A percentile compares a stretch with the other conserved stretches of the same genome.
These are phyloP conservation scores for Brachionus sp. DNA, from an alignment of 1,140 invertebrate genomes.

Conservation along the genomic window DNA sequence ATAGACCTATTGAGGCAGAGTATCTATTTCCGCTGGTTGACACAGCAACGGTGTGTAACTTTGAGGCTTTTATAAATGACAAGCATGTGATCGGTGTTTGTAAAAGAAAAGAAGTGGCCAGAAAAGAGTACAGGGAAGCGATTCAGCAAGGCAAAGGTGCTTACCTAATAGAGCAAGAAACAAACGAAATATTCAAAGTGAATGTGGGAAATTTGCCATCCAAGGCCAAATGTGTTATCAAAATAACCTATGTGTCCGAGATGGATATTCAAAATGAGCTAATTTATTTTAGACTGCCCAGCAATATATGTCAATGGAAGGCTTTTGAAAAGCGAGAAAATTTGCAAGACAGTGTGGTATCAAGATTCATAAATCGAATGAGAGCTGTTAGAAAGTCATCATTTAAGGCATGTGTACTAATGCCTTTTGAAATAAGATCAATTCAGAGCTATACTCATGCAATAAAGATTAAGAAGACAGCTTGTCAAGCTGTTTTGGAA, in stretches of 20 bases:
- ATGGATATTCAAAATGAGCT: slow-evolving; percentile 58
- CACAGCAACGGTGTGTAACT: slow-evolving; percentile 59
- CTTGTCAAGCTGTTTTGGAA: slow-evolving; percentile 2
- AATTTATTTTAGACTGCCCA: slow-evolving; percentile 59
- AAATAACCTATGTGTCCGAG: slow-evolving; percentile 62
- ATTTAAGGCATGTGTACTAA: slow-evolving; percentile 53
- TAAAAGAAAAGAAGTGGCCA: slow-evolving; percentile 61
- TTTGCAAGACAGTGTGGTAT: slow-evolving; percentile 1
- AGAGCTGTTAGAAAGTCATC: neutral
- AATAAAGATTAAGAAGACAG: slow-evolving; percentile 23
- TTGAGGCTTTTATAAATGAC: slow-evolving; percentile 60
- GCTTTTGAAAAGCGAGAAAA: slow-evolving; percentile 7
- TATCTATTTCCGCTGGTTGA: slow-evolving; percentile 60
- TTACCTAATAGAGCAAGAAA: slow-evolving; percentile 61
- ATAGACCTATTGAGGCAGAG: slow-evolving; percentile 56
- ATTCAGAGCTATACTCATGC: slow-evolving; percentile 53
- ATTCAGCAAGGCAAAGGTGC: slow-evolving; percentile 61
- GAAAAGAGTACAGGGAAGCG: slow-evolving; percentile 60
- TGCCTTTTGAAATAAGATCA: slow-evolving; percentile 57
- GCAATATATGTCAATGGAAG: slow-evolving; percentile 58
- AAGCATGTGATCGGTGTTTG: slow-evolving; percentile 60
- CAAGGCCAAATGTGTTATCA: slow-evolving; percentile 56
- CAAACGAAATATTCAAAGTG: slow-evolving; percentile 60
- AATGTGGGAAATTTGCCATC: slow-evolving; percentile 62
- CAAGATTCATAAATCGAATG: slow-evolving; percentile 30